Evolutionary conservation across 2,797 vertebrate genomes (phyloP).

Genomic region (Diceros bicornis): DNA sequence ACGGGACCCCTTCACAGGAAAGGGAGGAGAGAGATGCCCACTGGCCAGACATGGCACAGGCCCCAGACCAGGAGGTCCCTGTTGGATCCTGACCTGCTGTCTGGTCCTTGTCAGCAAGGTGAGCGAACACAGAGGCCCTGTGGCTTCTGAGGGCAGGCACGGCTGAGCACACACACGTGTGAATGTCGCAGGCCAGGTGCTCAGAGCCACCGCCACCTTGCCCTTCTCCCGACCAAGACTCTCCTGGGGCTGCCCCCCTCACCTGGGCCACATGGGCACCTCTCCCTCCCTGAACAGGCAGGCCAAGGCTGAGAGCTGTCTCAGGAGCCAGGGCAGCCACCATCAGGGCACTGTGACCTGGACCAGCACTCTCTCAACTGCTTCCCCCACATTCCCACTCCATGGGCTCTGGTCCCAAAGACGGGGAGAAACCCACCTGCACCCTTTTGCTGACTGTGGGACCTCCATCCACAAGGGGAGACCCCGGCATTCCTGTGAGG

Average conservation of each 20-base stretch:
- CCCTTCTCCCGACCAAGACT: not conserved
- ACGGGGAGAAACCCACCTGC: not conserved
- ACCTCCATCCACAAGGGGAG: not conserved
- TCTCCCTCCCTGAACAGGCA: not conserved
- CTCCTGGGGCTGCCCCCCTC: not conserved
- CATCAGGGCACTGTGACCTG: not conserved
- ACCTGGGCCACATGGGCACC: not conserved
- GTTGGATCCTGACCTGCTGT: not conserved
- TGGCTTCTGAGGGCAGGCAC: not conserved
- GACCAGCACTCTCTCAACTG: not conserved
- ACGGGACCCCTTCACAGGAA: not conserved
- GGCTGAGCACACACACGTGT: not conserved
- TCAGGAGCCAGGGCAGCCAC: not conserved
- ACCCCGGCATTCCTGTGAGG: not conserved
- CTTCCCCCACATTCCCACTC: not conserved
- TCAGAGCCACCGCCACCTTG: not conserved
- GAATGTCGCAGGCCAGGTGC: not conserved
- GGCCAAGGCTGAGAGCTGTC: not conserved
- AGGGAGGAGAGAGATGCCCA: not conserved
- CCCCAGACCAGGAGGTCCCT: not conserved
- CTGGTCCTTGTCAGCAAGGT: not conserved
- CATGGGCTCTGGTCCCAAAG: not conserved
- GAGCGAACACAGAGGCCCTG: not conserved
- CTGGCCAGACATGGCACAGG: no score
- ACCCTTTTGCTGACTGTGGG: not conserved